Base-by-base conservation (phyloP, 2,888 invertebrate genomes). In the Geophilus truncorum region DNA sequence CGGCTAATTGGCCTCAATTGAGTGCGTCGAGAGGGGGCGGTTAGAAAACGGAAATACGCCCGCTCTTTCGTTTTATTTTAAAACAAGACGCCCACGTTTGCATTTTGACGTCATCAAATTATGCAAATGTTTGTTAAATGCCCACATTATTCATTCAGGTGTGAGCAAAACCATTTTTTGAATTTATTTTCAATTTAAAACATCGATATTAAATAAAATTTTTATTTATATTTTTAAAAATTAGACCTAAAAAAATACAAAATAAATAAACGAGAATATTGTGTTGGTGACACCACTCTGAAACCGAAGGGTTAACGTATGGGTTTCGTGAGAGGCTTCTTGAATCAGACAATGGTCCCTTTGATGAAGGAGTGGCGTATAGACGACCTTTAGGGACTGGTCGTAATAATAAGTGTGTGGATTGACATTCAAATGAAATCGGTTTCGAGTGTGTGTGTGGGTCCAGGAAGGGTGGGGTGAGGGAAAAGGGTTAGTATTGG, bases 1-100 rank as follows among this genome's bases (percentile, higher is more conserved):
- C 57, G 23, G 57, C 57, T 57, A 57, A 57, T 57, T 57, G 57
- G 57, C 57, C 57, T 57, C 57, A 57, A 57, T 57, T 57, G 57
- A 57, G 57, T 57, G 57, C 57, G 57, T 57, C 57, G 57, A 57
- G 57, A 57, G 57, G 57, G 57, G 57, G 57, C 57, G 57, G 57
- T 18, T 57, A 21, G 57, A 57, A 57, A 57, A 57, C 57, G 57
- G 57, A 57, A 57, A 57, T 57, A 57, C 57, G 57, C 57, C 57
- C 57, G 57, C 57, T 18, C 10, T 57, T 57, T 23, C 15, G 21
- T 57, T 57, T 23, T 57, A 57, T 57, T 57, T 57, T 57, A 57
- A 57, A 57, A 57, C 57, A 57, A 57, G 57, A 57, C 57, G 57
- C 57, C 18, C 57, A 57, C 57, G 57, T 57, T 18, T 57, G 57